Evolutionary conservation across 2,888 invertebrate genomes (phyloP).

Genomic region (Leucoptera coffeella): DNA sequence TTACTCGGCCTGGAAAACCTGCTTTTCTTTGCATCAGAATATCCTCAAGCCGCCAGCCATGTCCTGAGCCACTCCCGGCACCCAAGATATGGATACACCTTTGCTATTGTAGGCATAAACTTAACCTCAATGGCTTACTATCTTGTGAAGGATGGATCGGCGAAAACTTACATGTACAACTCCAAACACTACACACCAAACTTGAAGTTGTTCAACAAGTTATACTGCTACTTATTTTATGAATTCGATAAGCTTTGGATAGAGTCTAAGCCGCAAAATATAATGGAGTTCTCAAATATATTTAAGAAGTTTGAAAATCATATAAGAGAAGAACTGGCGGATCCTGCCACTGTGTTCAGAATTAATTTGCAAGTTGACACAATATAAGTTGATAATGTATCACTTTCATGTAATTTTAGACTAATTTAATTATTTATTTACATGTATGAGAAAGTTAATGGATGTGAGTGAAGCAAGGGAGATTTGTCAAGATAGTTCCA

Average conservation of each 20-base stretch:
- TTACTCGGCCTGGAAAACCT: conserved; percentile 89
- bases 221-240: conserved; percentile 89
- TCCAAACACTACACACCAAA: conserved; percentile 59
- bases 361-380: conserved; percentile 75
- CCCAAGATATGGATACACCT: conserved; percentile 83
- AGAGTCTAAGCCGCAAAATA: conserved; percentile 81
- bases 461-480: too few relatives aligned
- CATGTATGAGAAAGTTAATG: too few relatives aligned
- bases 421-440: too few relatives aligned
- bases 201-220: conserved; percentile 78
- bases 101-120: conserved; percentile 92
- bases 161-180: conserved; percentile 91
- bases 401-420: too few relatives aligned
- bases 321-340: conserved; percentile 60
- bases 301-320: conserved; percentile 78
- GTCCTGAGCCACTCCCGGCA: conserved; percentile 84
- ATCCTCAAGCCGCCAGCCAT: conserved; percentile 71
- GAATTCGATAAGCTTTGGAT: conserved; percentile 96
- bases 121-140: conserved; percentile 86
- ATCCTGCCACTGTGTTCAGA: conserved; percentile 67
- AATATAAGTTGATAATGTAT: conserved; percentile 37
- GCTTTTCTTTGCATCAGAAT: conserved; percentile 77
- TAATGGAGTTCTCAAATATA: conserved; percentile 93
- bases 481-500: too few relatives aligned
- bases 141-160: conserved; percentile 71